A percentile compares a stretch with the other conserved stretches of the same genome.
Evolutionary conservation across 2,797 vertebrate species (phyloP).

Genomic region (Falco rusticolus): DNA sequence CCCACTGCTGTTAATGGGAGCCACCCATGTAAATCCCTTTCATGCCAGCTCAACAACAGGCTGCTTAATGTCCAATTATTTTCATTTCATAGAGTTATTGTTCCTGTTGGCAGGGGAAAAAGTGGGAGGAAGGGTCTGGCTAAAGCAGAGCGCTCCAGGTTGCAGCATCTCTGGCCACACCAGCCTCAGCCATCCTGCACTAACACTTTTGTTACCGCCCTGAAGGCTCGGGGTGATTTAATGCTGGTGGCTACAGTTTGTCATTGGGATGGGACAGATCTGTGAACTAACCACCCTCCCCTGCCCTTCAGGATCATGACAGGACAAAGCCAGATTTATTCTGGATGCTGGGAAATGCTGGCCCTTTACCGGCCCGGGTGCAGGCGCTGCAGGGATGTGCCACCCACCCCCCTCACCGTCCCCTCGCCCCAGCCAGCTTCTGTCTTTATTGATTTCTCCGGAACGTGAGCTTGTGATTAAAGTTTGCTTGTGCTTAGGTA

Average conservation of each 20-base stretch:
- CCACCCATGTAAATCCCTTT: slow-evolving; percentile 1
- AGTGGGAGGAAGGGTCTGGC: neutral
- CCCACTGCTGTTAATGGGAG: neutral
- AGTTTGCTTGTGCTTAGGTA: neutral
- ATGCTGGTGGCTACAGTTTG: neutral
- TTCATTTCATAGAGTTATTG: neutral
- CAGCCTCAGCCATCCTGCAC: neutral
- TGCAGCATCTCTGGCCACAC: neutral
- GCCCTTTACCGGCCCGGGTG: rapidly evolving
- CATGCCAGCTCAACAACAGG: slow-evolving; percentile 12
- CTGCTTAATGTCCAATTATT: neutral
- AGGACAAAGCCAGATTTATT: neutral
- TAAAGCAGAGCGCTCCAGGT: neutral
- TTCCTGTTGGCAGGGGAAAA: neutral
- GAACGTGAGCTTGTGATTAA: neutral
- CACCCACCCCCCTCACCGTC: neutral
- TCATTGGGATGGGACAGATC: neutral
- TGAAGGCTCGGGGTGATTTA: neutral
- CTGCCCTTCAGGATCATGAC: neutral
- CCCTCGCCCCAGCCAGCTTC: neutral
- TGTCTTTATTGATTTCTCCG: slow-evolving; percentile 2
- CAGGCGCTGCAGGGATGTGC: neutral
- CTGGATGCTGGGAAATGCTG: neutral
- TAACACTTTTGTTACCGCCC: neutral
- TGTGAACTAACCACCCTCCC: neutral